Conservation (phyloP, 1,140 invertebrate species). For the Drosophila navojoa region DNA sequence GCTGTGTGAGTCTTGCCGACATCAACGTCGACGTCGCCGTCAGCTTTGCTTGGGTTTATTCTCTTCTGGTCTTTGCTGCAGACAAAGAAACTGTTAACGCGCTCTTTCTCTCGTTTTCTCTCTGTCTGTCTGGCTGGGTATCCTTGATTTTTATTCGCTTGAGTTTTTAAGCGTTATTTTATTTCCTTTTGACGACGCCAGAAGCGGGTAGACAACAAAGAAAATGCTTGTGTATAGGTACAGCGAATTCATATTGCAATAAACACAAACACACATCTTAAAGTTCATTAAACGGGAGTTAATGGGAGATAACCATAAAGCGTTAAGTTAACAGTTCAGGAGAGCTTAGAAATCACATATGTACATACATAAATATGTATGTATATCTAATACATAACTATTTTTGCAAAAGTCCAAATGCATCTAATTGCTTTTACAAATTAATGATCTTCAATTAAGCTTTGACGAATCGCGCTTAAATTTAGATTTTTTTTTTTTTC, state of each 20-base stretch:
- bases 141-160: constrained; percentile 62
- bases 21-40: background rate
- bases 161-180: constrained; percentile 40
- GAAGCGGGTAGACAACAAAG: constrained; percentile 62
- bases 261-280: background rate
- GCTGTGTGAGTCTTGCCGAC: constrained; percentile 47
- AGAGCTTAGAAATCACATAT: background rate
- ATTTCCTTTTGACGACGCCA: constrained; percentile 56
- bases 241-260: constrained; percentile 30
- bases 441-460: background rate
- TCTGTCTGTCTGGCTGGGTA: constrained; percentile 26
- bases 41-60: constrained; percentile 15
- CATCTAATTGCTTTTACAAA: too few species aligned
- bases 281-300: constrained; percentile 6
- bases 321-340: background rate
- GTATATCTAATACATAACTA: background rate
- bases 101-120: background rate
- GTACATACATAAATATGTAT: background rate
- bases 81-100: constrained; percentile 70
- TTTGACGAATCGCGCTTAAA: background rate
- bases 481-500: background rate
- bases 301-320: background rate
- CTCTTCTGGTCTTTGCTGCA: constrained; percentile 21
- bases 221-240: constrained; percentile 26
- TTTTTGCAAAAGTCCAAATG: background rate